Evolutionary conservation across 2,888 invertebrate genomes (phyloP), one percentile per base, ranked within the genome.

Genomic region (Campaea margaritaria): DNA sequence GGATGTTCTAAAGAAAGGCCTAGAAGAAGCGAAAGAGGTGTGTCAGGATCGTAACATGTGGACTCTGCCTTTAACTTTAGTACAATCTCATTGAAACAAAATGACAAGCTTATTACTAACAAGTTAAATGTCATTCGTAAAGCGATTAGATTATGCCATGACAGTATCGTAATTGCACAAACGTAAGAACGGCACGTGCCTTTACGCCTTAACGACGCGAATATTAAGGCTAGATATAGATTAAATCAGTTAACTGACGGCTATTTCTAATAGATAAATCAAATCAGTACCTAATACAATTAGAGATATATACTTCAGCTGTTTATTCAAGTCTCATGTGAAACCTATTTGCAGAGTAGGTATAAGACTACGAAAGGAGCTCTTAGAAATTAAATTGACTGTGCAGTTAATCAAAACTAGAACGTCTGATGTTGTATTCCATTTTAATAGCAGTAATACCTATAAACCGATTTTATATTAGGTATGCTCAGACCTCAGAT

Each of bases 191-290:
- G 73, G 71, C 69, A 74, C 67, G 65, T 66, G 68, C 53, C 59
- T 67, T 68, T 67, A 65, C 56, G 63, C 58, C 55, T n/a, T n/a
- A 43, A 56, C 58, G 50, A n/a, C 64, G 72, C 61, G 74, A 78
- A 80, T 76, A 74, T 74, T 70, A 76, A 74, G 70, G 61, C 57
- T 48, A 59, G 72, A 76, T 77, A 74, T 78, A 78, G 78, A 81
- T 21, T 21, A 5, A 21, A 3, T 78, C 77, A 74, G 62, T 65
- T 59, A 63, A 34, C 65, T 70, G 70, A 75, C 75, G 74, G 57
- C 62, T 44, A 61, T 65, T 58, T 61, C 49, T 62, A 67, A 13
- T 21, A 64, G 58, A 64, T 62, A 54, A 59, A 46, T 46, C 46
- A 39, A 46, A 15, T 41, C n/a, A 41, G 46, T 28, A 21, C 21